Percentiles rank a stretch among this genome's conserved stretches.
Evolutionary conservation across 2,888 invertebrate genomes (phyloP).

Genomic region (Leptarthrus brevirostris): DNA sequence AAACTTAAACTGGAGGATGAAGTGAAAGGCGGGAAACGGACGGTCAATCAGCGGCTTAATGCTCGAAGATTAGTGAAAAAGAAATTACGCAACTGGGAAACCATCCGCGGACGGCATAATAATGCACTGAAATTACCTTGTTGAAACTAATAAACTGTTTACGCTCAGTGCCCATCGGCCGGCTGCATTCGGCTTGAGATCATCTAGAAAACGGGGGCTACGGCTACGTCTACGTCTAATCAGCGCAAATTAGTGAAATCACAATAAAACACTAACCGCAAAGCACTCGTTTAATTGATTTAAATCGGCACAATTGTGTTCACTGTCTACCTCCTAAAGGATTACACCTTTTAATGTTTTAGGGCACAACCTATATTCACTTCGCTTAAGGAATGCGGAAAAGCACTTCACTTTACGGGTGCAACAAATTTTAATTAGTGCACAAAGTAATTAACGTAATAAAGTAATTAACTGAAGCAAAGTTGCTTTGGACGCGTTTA

Average conservation of each 20-base stretch:
- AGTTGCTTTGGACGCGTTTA: neutral
- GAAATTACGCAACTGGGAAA: conserved; percentile 28
- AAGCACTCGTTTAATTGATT: neutral
- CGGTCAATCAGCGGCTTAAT: conserved; percentile 12
- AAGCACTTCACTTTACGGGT: neutral
- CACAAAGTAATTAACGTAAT: neutral
- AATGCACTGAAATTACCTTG: conserved; percentile 20
- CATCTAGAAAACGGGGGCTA: neutral
- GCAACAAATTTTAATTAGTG: neutral
- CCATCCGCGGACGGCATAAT: neutral
- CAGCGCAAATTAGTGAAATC: conserved; percentile 13
- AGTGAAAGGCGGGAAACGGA: conserved; percentile 17
- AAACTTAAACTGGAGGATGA: too few species aligned
- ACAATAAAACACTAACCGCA: neutral
- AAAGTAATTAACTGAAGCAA: neutral
- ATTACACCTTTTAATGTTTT: neutral
- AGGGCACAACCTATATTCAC: conserved; percentile 7
- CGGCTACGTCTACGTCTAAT: conserved; percentile 11
- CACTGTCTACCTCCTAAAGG: neutral
- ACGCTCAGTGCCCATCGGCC: neutral
- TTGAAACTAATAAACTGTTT: conserved; percentile 27
- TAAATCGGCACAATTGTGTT: neutral
- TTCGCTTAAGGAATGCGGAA: conserved; percentile 14
- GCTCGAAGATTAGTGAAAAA: conserved; percentile 2
- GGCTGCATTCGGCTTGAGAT: neutral